Evolutionary conservation across 1,140 invertebrate species (phyloP).

Genomic region (Arion vulgaris): DNA sequence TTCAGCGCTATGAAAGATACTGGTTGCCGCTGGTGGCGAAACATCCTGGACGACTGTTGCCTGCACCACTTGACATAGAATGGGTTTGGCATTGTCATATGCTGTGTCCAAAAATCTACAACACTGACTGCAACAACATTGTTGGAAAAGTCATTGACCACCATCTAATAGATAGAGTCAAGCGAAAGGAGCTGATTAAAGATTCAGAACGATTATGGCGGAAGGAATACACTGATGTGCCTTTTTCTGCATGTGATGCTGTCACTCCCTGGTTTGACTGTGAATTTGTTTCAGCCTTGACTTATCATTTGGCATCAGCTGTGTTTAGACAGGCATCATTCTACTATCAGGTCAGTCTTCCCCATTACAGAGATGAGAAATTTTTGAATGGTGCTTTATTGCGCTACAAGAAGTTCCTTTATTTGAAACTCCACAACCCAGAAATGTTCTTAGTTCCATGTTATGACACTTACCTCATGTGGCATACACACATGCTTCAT

Average conservation of each 20-base stretch:
- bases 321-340: slow-evolving; percentile 70
- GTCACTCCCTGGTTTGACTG: slow-evolving; percentile 43
- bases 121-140: slow-evolving; percentile 69
- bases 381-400: slow-evolving; percentile 70
- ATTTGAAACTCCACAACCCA: slow-evolving; percentile 70
- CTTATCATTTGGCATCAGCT: slow-evolving; percentile 71
- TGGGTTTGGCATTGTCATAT: slow-evolving; percentile 76
- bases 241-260: slow-evolving; percentile 53
- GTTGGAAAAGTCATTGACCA: slow-evolving; percentile 71
- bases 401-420: slow-evolving; percentile 74
- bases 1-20: slow-evolving; percentile 73
- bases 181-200: slow-evolving; percentile 44
- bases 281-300: slow-evolving; percentile 46
- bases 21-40: slow-evolving; percentile 73
- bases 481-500: slow-evolving; percentile 75
- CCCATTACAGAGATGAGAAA: slow-evolving; percentile 72
- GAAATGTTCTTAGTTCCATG: slow-evolving; percentile 74
- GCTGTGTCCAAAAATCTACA: slow-evolving; percentile 71
- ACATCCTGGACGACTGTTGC: slow-evolving; percentile 53
- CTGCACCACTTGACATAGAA: slow-evolving; percentile 74
- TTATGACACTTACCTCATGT: slow-evolving; percentile 75
- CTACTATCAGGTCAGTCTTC: slow-evolving; percentile 74
- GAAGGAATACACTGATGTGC: slow-evolving; percentile 56
- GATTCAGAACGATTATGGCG: slow-evolving; percentile 57
- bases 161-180: slow-evolving; percentile 61